These are phyloP conservation scores for Abscondita cerata DNA, from an alignment of 2,888 invertebrate genomes.

Conservation along the genomic window DNA sequence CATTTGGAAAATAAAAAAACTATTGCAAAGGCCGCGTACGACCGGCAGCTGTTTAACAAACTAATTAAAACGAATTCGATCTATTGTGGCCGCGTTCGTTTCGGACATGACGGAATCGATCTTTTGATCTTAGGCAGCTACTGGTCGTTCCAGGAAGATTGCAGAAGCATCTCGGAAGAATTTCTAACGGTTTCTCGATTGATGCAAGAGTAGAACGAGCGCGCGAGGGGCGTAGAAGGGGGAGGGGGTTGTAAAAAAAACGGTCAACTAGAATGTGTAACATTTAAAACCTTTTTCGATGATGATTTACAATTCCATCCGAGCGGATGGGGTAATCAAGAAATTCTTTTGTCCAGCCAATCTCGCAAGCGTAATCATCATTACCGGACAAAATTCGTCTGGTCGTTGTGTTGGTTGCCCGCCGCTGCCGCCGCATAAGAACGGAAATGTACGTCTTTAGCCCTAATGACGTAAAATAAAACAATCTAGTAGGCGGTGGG, in stretches of 20 bases:
- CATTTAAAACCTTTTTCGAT: no score
- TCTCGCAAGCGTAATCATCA: slow-evolving; percentile 41
- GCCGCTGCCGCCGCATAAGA: slow-evolving; percentile 11
- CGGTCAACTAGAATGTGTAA: no score
- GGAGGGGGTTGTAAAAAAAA: no score
- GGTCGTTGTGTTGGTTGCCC: slow-evolving; percentile 28
- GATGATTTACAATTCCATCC: no score
- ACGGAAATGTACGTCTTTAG: slow-evolving; percentile 42
- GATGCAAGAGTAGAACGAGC: no score
- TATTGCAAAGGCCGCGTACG: no score
- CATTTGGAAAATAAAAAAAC: no score
- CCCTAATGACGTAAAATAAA: slow-evolving; percentile 42
- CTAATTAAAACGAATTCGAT: no score
- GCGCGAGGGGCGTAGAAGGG: no score
- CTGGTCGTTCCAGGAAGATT: slow-evolving; percentile 18
- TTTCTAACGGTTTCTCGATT: slow-evolving; percentile 24
- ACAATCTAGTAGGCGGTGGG: slow-evolving; percentile 1
- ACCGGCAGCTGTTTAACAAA: no score
- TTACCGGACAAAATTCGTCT: slow-evolving; percentile 36
- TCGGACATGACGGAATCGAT: no score
- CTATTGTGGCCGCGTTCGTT: no score
- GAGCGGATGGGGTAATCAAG: slow-evolving; percentile 37
- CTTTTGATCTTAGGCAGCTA: background rate
- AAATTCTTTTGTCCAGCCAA: slow-evolving; percentile 33
- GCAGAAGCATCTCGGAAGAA: slow-evolving; percentile 22